phyloP scores from a whole-genome alignment of 2,888 invertebrate species.

The Calliopum simillimum region DNA sequence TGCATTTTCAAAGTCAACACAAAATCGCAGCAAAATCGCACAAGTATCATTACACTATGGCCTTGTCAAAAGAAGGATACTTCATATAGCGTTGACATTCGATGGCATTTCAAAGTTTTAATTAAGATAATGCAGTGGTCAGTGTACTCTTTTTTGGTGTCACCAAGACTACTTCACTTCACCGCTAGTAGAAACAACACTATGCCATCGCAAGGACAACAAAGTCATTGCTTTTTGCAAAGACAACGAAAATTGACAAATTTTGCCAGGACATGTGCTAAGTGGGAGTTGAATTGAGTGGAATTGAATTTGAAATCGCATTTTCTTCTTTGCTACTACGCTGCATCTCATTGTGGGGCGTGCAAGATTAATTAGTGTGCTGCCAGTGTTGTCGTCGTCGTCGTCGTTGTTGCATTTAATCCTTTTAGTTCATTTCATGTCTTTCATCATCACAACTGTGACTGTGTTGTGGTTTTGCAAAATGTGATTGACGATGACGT shows the following conservation, averaged over 20 bases:
- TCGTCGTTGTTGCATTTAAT: constrained; percentile 32
- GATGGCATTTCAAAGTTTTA: constrained; percentile 34
- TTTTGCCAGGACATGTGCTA: constrained; percentile 25
- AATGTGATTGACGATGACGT: not conserved
- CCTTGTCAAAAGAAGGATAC: no score
- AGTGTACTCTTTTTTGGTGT: not conserved
- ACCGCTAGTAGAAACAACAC: no score
- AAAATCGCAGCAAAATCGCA: no score
- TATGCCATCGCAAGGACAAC: no score
- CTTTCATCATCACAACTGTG: not conserved
- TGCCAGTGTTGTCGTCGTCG: not conserved
- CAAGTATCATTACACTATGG: no score
- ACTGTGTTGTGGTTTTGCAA: not conserved
- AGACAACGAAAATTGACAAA: constrained; percentile 22
- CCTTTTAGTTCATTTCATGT: constrained; percentile 27
- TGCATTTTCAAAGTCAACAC: no score
- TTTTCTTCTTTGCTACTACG: not conserved
- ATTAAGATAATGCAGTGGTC: constrained; percentile 38
- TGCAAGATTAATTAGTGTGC: no score
- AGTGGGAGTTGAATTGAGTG: constrained; percentile 20
- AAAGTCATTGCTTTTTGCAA: not conserved
- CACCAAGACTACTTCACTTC: not conserved
- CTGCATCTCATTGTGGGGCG: no score
- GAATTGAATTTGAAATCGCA: constrained; percentile 27
- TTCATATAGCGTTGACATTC: not conserved